phyloP scores from a whole-genome alignment of 2,797 vertebrate genomes.

The Chelon auratus region DNA sequence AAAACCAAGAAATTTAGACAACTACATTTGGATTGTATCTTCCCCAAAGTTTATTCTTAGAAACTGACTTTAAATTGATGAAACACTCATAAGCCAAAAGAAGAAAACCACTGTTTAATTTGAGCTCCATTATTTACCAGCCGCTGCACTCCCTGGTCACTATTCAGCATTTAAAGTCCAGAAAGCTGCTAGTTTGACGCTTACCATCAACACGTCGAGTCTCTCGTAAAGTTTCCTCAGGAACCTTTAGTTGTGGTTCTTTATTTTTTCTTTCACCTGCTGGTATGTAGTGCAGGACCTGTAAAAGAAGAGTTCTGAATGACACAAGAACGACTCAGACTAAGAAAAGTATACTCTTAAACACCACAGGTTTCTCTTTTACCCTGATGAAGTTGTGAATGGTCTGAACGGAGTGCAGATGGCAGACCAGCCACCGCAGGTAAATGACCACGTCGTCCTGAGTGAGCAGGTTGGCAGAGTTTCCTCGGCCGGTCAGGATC shows the following conservation, averaged over 20 bases:
- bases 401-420: conserved; percentile 79
- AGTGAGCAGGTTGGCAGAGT: conserved; percentile 61
- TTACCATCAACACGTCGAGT: conserved; percentile 40
- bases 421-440: conserved; percentile 82
- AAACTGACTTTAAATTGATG: too few relatives aligned
- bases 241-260: not conserved
- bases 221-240: conserved; percentile 1
- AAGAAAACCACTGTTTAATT: not conserved
- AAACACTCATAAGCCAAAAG: not conserved
- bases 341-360: not conserved
- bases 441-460: conserved; percentile 84
- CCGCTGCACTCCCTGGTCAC: not conserved
- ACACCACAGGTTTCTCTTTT: conserved; percentile 16
- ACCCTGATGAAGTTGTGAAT: conserved; percentile 83
- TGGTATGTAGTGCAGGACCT: conserved; percentile 84
- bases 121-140: too few relatives aligned
- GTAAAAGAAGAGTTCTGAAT: not conserved
- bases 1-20: too few relatives aligned
- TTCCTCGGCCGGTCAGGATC: conserved; percentile 75
- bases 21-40: too few relatives aligned
- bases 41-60: too few relatives aligned
- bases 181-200: conserved; percentile 6
- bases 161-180: not conserved
- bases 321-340: not conserved
- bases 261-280: conserved; percentile 70